Conservation (phyloP, 2,797 vertebrate species). For the Petrocephalus sullivani region DNA sequence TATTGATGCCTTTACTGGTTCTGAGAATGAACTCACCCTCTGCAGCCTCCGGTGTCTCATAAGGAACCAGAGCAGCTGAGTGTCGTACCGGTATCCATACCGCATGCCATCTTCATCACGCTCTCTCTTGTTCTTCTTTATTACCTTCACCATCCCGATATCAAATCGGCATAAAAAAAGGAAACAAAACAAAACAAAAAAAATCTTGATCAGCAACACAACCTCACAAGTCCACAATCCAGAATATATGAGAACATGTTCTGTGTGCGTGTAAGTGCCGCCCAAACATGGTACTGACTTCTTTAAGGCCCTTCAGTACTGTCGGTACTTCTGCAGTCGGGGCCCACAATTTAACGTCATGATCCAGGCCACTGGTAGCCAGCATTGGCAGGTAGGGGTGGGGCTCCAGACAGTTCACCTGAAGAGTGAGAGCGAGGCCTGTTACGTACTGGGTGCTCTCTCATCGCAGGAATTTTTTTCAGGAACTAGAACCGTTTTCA, state of each 20-base stretch:
- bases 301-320: conserved; percentile 78
- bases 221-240: neutral
- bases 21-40: conserved; percentile 63
- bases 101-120: conserved; percentile 85
- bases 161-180: neutral
- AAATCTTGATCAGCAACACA: neutral
- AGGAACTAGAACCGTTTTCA: neutral
- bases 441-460: neutral
- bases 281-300: conserved; percentile 54
- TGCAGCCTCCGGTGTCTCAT: conserved; percentile 92
- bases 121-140: conserved; percentile 96
- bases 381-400: conserved; percentile 86
- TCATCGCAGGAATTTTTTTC: neutral
- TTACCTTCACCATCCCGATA: conserved; percentile 63
- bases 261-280: neutral
- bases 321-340: conserved; percentile 83
- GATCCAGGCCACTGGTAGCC: conserved; percentile 92
- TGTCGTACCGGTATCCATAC: conserved; percentile 88
- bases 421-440: neutral
- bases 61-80: conserved; percentile 95
- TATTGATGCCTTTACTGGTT: neutral
- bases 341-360: conserved; percentile 93
- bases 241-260: conserved; percentile 7
- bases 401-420: conserved; percentile 94
- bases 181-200: no score